Percentiles rank a stretch among this genome's conserved stretches.
These are phyloP conservation scores for Nemurella pictetii DNA, from an alignment of 2,888 invertebrate genomes.

Conservation along the genomic window DNA sequence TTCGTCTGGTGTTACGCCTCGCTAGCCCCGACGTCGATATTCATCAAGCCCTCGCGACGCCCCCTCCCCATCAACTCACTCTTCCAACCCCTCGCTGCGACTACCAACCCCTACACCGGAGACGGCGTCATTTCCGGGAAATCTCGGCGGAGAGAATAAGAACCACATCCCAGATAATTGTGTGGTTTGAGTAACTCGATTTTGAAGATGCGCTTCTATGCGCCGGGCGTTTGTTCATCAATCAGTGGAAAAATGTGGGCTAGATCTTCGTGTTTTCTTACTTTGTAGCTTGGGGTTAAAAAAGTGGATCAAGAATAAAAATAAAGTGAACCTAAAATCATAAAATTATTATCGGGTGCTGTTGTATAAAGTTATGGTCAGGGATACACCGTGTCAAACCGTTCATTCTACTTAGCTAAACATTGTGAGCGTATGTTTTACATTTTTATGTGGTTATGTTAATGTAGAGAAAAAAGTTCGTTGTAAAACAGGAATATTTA, in stretches of 20 bases:
- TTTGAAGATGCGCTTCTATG: not conserved
- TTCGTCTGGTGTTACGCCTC: constrained; percentile 35
- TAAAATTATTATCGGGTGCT: not conserved
- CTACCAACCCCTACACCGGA: constrained; percentile 2
- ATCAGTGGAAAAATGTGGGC: not conserved
- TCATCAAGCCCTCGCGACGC: constrained; percentile 32
- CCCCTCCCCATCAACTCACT: not conserved
- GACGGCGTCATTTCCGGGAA: constrained; percentile 18
- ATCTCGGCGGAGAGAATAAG: constrained; percentile 15
- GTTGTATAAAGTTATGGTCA: not conserved
- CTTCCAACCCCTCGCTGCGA: not conserved
- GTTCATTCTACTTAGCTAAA: not conserved
- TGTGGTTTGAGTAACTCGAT: constrained; percentile 12
- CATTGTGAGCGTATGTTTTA: not conserved
- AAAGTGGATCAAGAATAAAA: not conserved
- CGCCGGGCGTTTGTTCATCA: not conserved
- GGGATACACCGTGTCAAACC: not conserved
- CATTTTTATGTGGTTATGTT: not conserved
- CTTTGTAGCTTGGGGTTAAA: not conserved
- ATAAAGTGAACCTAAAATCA: not conserved
- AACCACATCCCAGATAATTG: constrained; percentile 20
- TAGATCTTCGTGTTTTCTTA: not conserved
- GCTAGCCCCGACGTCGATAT: constrained; percentile 38
- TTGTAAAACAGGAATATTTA: constrained; percentile 13
- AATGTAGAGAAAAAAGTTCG: not conserved